These are phyloP conservation scores for Rhodophaea formosa DNA, from an alignment of 2,888 invertebrate genomes.

Conservation along the genomic window DNA sequence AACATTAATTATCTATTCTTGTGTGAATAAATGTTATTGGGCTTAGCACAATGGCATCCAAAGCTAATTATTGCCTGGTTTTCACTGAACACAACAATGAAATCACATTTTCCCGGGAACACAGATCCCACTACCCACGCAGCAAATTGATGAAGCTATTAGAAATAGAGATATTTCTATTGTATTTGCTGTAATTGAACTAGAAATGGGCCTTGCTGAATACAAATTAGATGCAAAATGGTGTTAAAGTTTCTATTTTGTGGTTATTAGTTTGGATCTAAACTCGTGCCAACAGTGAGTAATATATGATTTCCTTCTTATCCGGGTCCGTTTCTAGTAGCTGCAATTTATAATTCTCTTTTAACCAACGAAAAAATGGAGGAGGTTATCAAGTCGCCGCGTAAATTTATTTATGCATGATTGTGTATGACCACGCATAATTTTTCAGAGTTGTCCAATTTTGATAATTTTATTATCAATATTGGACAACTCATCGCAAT, in stretches of 20 bases:
- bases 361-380: no score
- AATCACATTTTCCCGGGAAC: not conserved
- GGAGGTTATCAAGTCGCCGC: no score
- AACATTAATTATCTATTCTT: no score
- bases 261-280: not conserved
- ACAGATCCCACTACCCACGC: not conserved
- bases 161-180: not conserved
- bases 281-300: no score
- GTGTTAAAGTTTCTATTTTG: not conserved
- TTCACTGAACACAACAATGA: not conserved
- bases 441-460: no score
- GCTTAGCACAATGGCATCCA: not conserved
- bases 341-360: no score
- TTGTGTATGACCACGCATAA: no score
- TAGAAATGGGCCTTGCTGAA: not conserved
- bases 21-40: not conserved
- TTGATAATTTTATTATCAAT: no score
- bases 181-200: not conserved
- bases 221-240: not conserved
- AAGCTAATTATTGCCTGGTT: conserved; percentile 9
- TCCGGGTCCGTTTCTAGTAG: no score
- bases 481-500: no score
- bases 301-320: no score
- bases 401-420: no score
- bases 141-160: not conserved